Conservation (phyloP, 2,113 vertebrate genomes). For the Eurypyga helias region DNA sequence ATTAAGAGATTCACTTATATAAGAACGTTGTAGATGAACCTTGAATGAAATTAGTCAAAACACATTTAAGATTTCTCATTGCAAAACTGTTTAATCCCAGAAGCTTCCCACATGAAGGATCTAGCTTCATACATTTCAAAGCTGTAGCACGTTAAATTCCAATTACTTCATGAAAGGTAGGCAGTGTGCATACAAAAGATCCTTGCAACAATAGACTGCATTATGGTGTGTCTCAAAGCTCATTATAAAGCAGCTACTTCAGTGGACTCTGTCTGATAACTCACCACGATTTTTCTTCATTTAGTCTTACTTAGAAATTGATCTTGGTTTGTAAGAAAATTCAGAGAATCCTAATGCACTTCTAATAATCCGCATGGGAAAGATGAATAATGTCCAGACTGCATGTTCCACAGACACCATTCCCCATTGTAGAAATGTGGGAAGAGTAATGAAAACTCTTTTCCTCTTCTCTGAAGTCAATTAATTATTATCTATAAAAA, state of each 20-base stretch:
- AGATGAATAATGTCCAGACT: neutral
- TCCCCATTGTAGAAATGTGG: neutral
- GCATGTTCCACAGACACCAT: neutral
- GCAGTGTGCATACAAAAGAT: neutral
- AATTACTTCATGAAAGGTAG: constrained; percentile 50
- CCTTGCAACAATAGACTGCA: constrained; percentile 24
- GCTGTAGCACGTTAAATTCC: neutral
- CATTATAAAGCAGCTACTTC: constrained; percentile 11
- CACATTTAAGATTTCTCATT: constrained; percentile 24
- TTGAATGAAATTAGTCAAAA: constrained; percentile 53
- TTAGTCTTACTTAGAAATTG: constrained; percentile 31
- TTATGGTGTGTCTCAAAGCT: constrained; percentile 9
- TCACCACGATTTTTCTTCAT: constrained; percentile 21
- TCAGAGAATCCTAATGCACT: neutral
- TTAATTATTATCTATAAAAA: neutral
- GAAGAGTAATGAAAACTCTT: neutral
- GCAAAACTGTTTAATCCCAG: constrained; percentile 17
- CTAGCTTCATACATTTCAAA: constrained; percentile 28
- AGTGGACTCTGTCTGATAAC: constrained; percentile 5
- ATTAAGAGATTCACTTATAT: constrained; percentile 5
- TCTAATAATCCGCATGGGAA: neutral
- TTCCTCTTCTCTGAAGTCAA: neutral
- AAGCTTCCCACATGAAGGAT: constrained; percentile 32
- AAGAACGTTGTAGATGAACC: neutral
- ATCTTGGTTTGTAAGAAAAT: constrained; percentile 41